These are phyloP conservation scores for Antechinus flavipes DNA, from an alignment of 2,113 vertebrate species.

Conservation along the genomic window DNA sequence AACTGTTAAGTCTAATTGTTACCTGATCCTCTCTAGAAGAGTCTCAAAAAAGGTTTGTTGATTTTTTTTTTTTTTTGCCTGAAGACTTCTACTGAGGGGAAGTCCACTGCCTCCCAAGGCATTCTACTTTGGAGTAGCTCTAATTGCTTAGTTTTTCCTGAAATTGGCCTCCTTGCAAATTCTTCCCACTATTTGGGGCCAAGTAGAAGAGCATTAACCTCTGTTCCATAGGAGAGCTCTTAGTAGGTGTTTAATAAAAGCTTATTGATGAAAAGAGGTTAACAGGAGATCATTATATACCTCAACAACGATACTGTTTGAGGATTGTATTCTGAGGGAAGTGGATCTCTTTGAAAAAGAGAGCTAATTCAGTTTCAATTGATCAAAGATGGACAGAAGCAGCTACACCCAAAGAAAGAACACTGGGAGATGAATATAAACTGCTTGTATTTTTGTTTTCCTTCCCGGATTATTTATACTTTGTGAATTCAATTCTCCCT, in stretches of 20 bases:
- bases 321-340: too few species aligned
- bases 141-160: not conserved
- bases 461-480: too few species aligned
- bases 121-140: not conserved
- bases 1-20: not conserved
- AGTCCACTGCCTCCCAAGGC: not conserved
- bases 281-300: too few species aligned
- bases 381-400: too few species aligned
- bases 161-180: not conserved
- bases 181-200: not conserved
- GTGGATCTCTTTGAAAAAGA: too few species aligned
- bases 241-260: not conserved
- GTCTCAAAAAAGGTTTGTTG: not conserved
- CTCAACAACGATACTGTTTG: too few species aligned
- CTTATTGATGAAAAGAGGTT: not conserved
- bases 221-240: not conserved
- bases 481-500: too few species aligned
- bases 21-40: not conserved
- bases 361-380: too few species aligned
- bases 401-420: too few species aligned
- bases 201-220: not conserved
- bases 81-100: not conserved
- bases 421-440: too few species aligned
- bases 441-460: too few species aligned
- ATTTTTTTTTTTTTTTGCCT: not conserved